A percentile compares a stretch with the other conserved stretches of the same genome.
Evolutionary conservation across 2,797 vertebrate species (phyloP).

Genomic region (Tenualosa ilisha): DNA sequence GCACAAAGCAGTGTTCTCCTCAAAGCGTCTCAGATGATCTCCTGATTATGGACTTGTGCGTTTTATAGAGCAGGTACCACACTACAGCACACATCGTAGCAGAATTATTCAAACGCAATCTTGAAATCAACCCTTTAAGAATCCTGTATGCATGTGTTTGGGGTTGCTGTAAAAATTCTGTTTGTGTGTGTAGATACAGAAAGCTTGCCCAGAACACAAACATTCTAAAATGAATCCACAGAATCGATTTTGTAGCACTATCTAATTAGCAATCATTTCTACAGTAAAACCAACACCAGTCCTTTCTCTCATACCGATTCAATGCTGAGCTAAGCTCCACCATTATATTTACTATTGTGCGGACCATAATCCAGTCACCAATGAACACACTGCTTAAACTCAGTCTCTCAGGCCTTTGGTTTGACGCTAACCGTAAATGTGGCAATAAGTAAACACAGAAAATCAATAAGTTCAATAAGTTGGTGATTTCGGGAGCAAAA

Average conservation of each 20-base stretch:
- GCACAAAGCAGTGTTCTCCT: slow-evolving; percentile 10
- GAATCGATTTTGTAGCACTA: not conserved
- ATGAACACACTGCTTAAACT: not conserved
- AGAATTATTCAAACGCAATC: not conserved
- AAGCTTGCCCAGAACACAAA: not conserved
- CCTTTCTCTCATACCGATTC: not conserved
- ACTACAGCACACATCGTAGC: not conserved
- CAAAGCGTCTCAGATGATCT: not conserved
- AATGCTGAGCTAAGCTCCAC: not conserved
- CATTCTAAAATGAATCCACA: not conserved
- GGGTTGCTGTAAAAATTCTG: not conserved
- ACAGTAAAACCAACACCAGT: not conserved
- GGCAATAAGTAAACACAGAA: not conserved
- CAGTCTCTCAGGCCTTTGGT: not conserved
- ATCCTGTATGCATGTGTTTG: not conserved
- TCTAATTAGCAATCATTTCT: not conserved
- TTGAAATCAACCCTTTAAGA: not conserved
- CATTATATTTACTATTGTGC: not conserved
- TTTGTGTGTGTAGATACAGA: not conserved
- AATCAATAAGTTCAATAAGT: not conserved
- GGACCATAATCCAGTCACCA: not conserved
- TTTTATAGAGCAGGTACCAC: not conserved
- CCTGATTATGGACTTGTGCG: not conserved
- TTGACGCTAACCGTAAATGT: not conserved
- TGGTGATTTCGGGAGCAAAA: not conserved